Evolutionary conservation across 1,140 invertebrate species (phyloP), one percentile per base, ranked within the genome.

Genomic region (Melipona quadrifasciata): DNA sequence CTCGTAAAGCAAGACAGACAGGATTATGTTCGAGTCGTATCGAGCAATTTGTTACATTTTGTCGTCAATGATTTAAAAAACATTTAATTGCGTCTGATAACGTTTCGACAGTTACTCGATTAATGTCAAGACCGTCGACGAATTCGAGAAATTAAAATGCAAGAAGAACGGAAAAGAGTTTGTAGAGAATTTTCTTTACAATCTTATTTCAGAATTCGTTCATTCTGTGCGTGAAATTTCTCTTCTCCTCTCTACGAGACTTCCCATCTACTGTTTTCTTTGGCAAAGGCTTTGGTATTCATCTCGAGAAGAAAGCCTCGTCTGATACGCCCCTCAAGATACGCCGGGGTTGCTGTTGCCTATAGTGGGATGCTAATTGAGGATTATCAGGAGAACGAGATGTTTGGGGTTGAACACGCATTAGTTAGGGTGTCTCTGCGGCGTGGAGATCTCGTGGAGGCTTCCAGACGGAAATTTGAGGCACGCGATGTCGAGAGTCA

Each of bases 311-410:
- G 55, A 61, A 34, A 71, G 82, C 55, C 61, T 17, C 21, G 81
- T 51, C 67, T 64, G 75, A 78, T 53, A n/a, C 47, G 75, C 82
- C 78, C 71, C 78, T 83, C 64, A 71, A 78, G 67, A 80, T 57
- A 77, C 53, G 34, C 51, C 16, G 47, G n/a, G 24, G 55, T 0
- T 19, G 24, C 21, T 21, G n/a, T 64, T n/a, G 55, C 19, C 24
- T 10, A 1, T 16, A 11, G 4, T 16, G 65, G 55, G 61, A 58
- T 65, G 82, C 75, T 83, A 71, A 83, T 83, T 83, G 82, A 57
- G 67, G 55, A 83, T 83, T 79, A 83, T 83, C 75, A n/a, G 82
- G 55, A 67, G 51, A 68, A 83, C 53, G 74, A 78, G 74, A 64
- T 55, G 39, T 61, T 65, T 79, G 17, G 39, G 55, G 82, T n/a